A percentile compares a stretch with the other conserved stretches of the same genome.
These are phyloP conservation scores for Suncus etruscus DNA, from an alignment of 2,113 vertebrate species.

Conservation along the genomic window DNA sequence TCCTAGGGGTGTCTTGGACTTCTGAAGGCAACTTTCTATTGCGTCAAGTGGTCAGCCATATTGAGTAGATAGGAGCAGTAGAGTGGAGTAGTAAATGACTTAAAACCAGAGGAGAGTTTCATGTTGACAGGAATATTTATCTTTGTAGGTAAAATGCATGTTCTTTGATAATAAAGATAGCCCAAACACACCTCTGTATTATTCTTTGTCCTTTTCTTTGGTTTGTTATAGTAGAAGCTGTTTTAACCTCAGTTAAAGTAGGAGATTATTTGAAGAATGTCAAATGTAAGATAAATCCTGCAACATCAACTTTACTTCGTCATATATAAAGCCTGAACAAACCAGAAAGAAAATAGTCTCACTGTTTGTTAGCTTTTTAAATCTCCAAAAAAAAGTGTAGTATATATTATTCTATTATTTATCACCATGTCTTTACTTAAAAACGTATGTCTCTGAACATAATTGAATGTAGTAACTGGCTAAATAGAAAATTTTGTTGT, in stretches of 20 bases:
- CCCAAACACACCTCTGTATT: slow-evolving; percentile 16
- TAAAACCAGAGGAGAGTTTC: slow-evolving; percentile 47
- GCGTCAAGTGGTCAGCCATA: background rate
- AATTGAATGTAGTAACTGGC: background rate
- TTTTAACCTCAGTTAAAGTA: slow-evolving; percentile 75
- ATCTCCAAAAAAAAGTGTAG: background rate
- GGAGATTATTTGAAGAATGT: slow-evolving; percentile 69
- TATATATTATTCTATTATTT: slow-evolving; percentile 12
- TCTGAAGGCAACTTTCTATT: background rate
- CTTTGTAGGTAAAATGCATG: background rate
- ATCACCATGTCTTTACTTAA: background rate
- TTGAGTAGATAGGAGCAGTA: background rate
- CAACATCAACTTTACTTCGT: slow-evolving; percentile 21
- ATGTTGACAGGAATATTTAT: slow-evolving; percentile 61
- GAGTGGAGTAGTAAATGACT: background rate
- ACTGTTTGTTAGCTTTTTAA: slow-evolving; percentile 31
- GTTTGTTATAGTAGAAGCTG: slow-evolving; percentile 45
- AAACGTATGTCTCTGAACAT: background rate
- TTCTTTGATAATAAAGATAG: slow-evolving; percentile 51
- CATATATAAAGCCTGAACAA: background rate
- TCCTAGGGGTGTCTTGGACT: background rate
- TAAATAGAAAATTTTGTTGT: background rate
- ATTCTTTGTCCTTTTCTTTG: slow-evolving; percentile 19
- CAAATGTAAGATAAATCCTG: slow-evolving; percentile 49
- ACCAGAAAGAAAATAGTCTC: background rate